Percentiles rank a stretch among this genome's conserved stretches.
These are phyloP conservation scores for Onychostoma macrolepis DNA, from an alignment of 2,113 vertebrate genomes.

Conservation along the genomic window DNA sequence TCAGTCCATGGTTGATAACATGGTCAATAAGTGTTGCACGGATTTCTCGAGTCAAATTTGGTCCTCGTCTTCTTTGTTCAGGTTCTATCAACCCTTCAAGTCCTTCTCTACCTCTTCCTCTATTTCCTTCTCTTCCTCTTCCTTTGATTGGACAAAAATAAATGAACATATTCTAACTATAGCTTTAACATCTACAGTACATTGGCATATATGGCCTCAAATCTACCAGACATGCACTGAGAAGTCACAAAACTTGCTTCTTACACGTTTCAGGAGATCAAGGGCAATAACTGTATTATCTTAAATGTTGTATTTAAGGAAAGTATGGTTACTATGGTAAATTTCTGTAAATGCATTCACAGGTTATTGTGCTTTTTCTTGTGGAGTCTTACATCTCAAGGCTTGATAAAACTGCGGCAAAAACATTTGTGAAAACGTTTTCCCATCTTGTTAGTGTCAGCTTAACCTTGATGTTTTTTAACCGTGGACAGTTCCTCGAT, in stretches of 20 bases:
- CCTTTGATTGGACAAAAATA: too few species aligned
- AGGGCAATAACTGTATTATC: not conserved
- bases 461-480: constrained; percentile 23
- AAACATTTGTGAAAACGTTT: not conserved
- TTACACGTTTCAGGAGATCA: not conserved
- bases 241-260: not conserved
- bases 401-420: not conserved
- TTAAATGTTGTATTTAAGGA: not conserved
- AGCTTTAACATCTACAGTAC: not conserved
- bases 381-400: not conserved
- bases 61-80: too few species aligned
- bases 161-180: not conserved
- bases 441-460: not conserved
- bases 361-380: not conserved
- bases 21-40: too few species aligned
- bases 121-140: too few species aligned
- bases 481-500: not conserved
- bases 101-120: too few species aligned
- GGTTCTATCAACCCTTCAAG: too few species aligned
- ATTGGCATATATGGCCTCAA: not conserved
- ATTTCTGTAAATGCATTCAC: not conserved
- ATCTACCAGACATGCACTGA: not conserved
- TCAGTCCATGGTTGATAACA: too few species aligned
- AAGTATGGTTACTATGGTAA: not conserved
- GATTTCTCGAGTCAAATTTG: too few species aligned